Percentiles rank a stretch among this genome's conserved stretches.
Evolutionary conservation across 1,140 invertebrate species (phyloP).

Genomic region (Philotrypesis tridentata): DNA sequence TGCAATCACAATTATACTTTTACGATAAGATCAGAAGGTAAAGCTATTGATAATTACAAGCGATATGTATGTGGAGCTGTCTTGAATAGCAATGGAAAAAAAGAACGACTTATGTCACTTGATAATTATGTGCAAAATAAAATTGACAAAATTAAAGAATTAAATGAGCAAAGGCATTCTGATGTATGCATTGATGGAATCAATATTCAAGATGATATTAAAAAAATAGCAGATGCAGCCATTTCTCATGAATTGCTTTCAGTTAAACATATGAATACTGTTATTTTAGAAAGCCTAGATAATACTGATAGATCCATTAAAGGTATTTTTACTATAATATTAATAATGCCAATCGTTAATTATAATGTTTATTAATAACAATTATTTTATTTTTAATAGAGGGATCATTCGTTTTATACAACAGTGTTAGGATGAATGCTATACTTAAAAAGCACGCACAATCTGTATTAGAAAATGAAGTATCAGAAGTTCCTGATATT

Average conservation of each 20-base stretch:
- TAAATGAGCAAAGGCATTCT: slow-evolving; percentile 71
- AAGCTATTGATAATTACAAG: slow-evolving; percentile 52
- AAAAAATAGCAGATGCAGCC: slow-evolving; percentile 76
- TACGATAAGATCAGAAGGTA: slow-evolving; percentile 70
- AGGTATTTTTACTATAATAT: slow-evolving; percentile 52
- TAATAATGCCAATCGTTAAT: not conserved
- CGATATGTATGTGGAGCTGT: slow-evolving; percentile 72
- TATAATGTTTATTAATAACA: slow-evolving; percentile 12
- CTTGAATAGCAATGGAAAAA: slow-evolving; percentile 68
- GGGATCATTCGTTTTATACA: slow-evolving; percentile 83
- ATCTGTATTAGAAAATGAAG: slow-evolving; percentile 71
- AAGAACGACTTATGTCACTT: slow-evolving; percentile 65
- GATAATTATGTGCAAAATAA: slow-evolving; percentile 65
- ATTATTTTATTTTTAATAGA: slow-evolving; percentile 67
- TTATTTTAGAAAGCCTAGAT: slow-evolving; percentile 65
- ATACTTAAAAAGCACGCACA: slow-evolving; percentile 77
- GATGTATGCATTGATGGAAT: slow-evolving; percentile 50
- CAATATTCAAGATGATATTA: slow-evolving; percentile 58
- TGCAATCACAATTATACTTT: slow-evolving; percentile 64
- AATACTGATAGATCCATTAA: slow-evolving; percentile 49
- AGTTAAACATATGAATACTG: slow-evolving; percentile 75
- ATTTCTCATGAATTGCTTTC: slow-evolving; percentile 79
- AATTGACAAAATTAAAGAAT: slow-evolving; percentile 58
- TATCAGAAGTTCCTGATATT: slow-evolving; percentile 73
- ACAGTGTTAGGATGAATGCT: slow-evolving; percentile 79